These are phyloP conservation scores for Amphipyra tragopoginis DNA, from an alignment of 2,888 invertebrate species.

Conservation along the genomic window DNA sequence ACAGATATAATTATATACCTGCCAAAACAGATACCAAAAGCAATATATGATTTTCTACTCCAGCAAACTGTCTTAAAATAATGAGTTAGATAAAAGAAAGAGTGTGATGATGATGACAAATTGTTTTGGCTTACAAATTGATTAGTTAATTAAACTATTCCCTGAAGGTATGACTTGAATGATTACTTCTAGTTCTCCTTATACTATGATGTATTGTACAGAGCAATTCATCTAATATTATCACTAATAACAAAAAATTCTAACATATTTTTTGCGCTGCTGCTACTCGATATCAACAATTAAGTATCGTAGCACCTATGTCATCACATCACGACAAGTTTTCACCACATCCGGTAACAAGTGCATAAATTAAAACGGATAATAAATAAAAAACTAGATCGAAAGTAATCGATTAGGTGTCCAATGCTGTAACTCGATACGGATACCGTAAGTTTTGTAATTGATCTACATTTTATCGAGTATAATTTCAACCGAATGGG, in stretches of 20 bases:
- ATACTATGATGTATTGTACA: slow-evolving; percentile 35
- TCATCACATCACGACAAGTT: slow-evolving; percentile 67
- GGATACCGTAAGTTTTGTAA: slow-evolving; percentile 67
- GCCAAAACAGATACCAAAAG: neutral
- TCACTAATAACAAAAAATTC: slow-evolving; percentile 7
- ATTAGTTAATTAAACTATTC: slow-evolving; percentile 32
- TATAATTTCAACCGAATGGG: slow-evolving; percentile 55
- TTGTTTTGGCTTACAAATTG: slow-evolving; percentile 20
- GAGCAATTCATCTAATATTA: slow-evolving; percentile 36
- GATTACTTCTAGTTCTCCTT: slow-evolving; percentile 24
- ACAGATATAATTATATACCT: neutral
- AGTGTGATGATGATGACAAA: slow-evolving; percentile 34
- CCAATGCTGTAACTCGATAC: slow-evolving; percentile 65
- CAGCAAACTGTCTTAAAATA: neutral
- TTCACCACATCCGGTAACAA: slow-evolving; percentile 76
- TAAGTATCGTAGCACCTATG: slow-evolving; percentile 61
- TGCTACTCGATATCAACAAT: slow-evolving; percentile 52
- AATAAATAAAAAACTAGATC: slow-evolving; percentile 69
- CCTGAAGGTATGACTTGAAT: slow-evolving; percentile 39
- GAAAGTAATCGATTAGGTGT: slow-evolving; percentile 70
- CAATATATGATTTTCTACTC: neutral
- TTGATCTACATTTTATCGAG: slow-evolving; percentile 64
- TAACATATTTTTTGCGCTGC: slow-evolving; percentile 33
- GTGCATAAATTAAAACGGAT: slow-evolving; percentile 68
- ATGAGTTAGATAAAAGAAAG: slow-evolving; percentile 9